Evolutionary conservation across 2,113 vertebrate species (phyloP).

Genomic region (Felis chaus): DNA sequence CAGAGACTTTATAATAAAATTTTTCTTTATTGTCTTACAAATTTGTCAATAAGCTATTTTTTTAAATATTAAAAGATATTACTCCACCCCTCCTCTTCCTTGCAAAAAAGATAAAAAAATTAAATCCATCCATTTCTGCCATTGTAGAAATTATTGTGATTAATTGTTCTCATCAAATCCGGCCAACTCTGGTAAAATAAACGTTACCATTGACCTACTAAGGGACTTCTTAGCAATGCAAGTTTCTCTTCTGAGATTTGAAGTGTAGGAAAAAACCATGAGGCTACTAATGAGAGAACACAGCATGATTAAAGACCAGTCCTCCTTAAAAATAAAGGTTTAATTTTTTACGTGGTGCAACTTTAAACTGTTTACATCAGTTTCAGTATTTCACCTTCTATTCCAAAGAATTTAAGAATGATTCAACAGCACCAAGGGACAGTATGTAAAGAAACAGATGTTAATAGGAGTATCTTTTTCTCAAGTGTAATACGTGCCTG

Average conservation of each 20-base stretch:
- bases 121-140: conserved; percentile 39
- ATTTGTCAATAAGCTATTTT: not conserved
- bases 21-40: not conserved
- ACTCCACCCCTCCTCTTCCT: not conserved
- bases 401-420: not conserved
- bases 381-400: not conserved
- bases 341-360: conserved; percentile 7
- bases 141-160: conserved; percentile 18
- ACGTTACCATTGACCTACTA: not conserved
- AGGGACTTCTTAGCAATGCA: not conserved
- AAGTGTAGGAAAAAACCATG: not conserved
- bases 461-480: not conserved
- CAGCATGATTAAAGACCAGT: conserved; percentile 13
- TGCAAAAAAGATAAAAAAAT: conserved; percentile 2
- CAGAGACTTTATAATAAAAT: not conserved
- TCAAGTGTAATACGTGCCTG: not conserved
- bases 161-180: conserved; percentile 49
- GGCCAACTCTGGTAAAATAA: conserved; percentile 32
- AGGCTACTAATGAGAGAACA: not conserved
- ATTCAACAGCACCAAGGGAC: not conserved
- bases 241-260: conserved; percentile 40
- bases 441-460: not conserved
- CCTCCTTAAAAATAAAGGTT: not conserved
- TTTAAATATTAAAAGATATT: not conserved
- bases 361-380: conserved; percentile 4